Evolutionary conservation across 1,140 invertebrate species (phyloP).

Genomic region (Papilio polyxenes): DNA sequence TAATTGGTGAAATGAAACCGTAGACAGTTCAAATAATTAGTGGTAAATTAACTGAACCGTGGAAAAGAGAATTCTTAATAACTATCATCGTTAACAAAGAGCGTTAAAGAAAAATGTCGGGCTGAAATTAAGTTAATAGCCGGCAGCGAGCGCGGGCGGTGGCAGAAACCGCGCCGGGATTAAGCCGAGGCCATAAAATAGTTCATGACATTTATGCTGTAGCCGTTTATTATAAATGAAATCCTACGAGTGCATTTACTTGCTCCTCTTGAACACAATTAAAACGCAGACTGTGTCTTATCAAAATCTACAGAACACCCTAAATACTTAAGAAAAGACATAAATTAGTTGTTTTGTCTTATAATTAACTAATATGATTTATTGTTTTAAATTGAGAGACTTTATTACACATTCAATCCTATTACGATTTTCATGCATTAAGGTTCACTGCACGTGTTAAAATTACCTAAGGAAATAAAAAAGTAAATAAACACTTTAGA

Average conservation of each 20-base stretch:
- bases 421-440: too few relatives aligned
- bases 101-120: constrained; percentile 65
- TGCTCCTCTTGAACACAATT: constrained; percentile 11
- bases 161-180: constrained; percentile 53
- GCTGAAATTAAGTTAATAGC: constrained; percentile 75
- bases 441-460: too few relatives aligned
- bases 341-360: too few relatives aligned
- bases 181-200: constrained; percentile 43
- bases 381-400: too few relatives aligned
- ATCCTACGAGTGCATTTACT: constrained; percentile 32
- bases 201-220: constrained; percentile 25
- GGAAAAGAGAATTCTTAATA: constrained; percentile 45
- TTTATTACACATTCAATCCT: too few relatives aligned
- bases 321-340: background rate
- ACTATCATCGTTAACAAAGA: constrained; percentile 69
- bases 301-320: background rate
- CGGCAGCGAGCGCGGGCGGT: constrained; percentile 47
- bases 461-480: too few relatives aligned
- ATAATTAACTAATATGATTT: too few relatives aligned
- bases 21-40: constrained; percentile 39
- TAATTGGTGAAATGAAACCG: constrained; percentile 12
- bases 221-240: constrained; percentile 38
- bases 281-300: background rate
- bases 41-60: constrained; percentile 47
- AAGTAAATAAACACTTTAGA: too few relatives aligned